These are phyloP conservation scores for Drosophila algonquin DNA, from an alignment of 2,888 invertebrate species.

Conservation along the genomic window DNA sequence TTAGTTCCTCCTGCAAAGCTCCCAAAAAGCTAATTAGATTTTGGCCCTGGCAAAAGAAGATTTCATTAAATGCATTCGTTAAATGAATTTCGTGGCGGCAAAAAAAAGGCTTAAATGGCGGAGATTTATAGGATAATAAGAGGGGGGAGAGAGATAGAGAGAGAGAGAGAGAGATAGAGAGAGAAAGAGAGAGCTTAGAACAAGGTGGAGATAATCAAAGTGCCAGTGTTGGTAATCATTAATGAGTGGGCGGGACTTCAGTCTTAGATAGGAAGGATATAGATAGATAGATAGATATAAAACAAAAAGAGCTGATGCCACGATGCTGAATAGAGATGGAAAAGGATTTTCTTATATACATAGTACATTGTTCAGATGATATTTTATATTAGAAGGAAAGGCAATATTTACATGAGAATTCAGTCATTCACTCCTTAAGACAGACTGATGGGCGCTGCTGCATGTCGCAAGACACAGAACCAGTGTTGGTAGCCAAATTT, in stretches of 20 bases:
- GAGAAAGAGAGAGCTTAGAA: background rate
- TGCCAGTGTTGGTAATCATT: background rate
- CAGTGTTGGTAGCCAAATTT: background rate
- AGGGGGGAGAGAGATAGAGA: background rate
- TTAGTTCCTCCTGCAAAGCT: slow-evolving; percentile 66
- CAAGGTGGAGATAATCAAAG: slow-evolving; percentile 1
- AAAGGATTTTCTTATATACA: background rate
- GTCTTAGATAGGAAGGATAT: background rate
- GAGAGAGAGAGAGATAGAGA: background rate
- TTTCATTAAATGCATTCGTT: slow-evolving; percentile 69
- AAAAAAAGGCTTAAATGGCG: slow-evolving; percentile 54
- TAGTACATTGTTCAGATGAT: too few relatives aligned
- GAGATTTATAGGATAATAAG: slow-evolving; percentile 33
- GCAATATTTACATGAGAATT: too few relatives aligned
- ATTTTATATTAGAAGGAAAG: too few relatives aligned
- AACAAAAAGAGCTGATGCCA: background rate
- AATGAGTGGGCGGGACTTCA: background rate
- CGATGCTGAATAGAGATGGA: background rate
- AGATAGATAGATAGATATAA: too few relatives aligned
- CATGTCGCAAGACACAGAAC: too few relatives aligned
- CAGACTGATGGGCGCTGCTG: too few relatives aligned
- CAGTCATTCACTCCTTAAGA: too few relatives aligned
- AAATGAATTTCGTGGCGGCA: slow-evolving; percentile 52
- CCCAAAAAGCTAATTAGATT: slow-evolving; percentile 69
- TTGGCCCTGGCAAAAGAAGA: slow-evolving; percentile 70